Evolutionary conservation across 2,888 invertebrate genomes (phyloP).

Genomic region (Aspidiotus rigidus): DNA sequence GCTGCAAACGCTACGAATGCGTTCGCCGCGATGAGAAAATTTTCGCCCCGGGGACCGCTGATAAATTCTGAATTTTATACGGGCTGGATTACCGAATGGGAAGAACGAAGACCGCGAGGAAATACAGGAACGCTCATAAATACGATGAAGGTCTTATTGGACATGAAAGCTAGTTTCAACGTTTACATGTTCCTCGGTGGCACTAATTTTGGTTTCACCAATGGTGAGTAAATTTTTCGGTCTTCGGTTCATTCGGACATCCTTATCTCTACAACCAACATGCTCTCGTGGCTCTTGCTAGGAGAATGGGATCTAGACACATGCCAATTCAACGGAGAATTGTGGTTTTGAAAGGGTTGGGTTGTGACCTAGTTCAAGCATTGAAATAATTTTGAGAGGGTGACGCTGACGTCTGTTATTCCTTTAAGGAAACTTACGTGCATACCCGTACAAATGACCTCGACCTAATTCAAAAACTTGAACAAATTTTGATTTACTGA

Average conservation of each 20-base stretch:
- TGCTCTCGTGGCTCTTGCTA: too few relatives aligned
- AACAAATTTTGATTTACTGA: too few relatives aligned
- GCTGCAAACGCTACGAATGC: constrained; percentile 42
- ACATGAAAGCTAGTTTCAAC: constrained; percentile 57
- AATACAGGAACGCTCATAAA: constrained; percentile 47
- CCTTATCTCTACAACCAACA: too few relatives aligned
- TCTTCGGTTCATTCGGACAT: not conserved
- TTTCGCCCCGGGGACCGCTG: constrained; percentile 58
- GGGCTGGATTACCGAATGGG: constrained; percentile 90
- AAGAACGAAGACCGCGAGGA: constrained; percentile 53
- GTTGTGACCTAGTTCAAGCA: too few relatives aligned
- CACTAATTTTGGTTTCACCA: constrained; percentile 67
- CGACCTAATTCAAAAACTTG: too few relatives aligned
- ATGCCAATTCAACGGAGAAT: too few relatives aligned
- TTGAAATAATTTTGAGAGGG: too few relatives aligned
- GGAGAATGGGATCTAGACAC: too few relatives aligned
- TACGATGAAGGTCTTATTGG: constrained; percentile 51
- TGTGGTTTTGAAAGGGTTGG: too few relatives aligned
- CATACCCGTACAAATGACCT: too few relatives aligned
- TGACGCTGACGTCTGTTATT: too few relatives aligned
- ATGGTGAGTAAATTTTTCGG: constrained; percentile 39
- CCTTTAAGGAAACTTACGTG: too few relatives aligned
- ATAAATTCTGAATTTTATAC: constrained; percentile 88
- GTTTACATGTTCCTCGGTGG: constrained; percentile 91
- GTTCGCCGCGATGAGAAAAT: constrained; percentile 44